Percentiles rank a stretch among this genome's conserved stretches.
Conservation (phyloP, 2,797 vertebrate genomes). For the Coracias cyanogaster region DNA sequence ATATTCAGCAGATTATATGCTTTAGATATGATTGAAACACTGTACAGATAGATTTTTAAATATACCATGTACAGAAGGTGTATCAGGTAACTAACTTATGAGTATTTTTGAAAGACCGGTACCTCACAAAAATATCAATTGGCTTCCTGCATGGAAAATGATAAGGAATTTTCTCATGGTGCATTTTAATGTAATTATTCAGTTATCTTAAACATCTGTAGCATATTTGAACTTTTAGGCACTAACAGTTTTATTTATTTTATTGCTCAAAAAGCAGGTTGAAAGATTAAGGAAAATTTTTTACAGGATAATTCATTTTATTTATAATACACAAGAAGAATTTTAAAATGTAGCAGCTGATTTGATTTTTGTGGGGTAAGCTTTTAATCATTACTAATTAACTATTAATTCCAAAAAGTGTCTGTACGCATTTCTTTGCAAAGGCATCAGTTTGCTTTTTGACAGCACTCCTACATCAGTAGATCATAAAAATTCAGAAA, state of each 20-base stretch:
- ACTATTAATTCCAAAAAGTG: conserved; percentile 11
- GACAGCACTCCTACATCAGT: not conserved
- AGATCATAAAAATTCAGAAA: not conserved
- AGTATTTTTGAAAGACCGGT: conserved; percentile 68
- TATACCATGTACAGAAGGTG: conserved; percentile 49
- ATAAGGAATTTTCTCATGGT: conserved; percentile 31
- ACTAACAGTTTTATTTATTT: conserved; percentile 60
- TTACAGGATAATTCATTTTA: conserved; percentile 5
- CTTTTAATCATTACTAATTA: conserved; percentile 21
- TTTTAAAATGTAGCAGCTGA: conserved; percentile 46
- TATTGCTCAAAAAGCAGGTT: conserved; percentile 30
- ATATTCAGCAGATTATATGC: conserved; percentile 76
- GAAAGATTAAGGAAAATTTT: not conserved
- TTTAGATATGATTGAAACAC: conserved; percentile 67
- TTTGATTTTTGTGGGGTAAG: conserved; percentile 62
- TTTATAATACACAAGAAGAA: conserved; percentile 8
- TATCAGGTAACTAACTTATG: conserved; percentile 70
- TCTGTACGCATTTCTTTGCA: conserved; percentile 21
- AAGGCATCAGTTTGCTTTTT: not conserved
- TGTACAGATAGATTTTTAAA: conserved; percentile 75
- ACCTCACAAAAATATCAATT: conserved; percentile 64
- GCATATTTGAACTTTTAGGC: conserved; percentile 37
- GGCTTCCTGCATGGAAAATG: conserved; percentile 57
- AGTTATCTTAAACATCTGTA: conserved; percentile 45
- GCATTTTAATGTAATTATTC: conserved; percentile 37